Conservation (phyloP, 92 coral and sea anemone species). For the Palythoa heliodiscus region DNA sequence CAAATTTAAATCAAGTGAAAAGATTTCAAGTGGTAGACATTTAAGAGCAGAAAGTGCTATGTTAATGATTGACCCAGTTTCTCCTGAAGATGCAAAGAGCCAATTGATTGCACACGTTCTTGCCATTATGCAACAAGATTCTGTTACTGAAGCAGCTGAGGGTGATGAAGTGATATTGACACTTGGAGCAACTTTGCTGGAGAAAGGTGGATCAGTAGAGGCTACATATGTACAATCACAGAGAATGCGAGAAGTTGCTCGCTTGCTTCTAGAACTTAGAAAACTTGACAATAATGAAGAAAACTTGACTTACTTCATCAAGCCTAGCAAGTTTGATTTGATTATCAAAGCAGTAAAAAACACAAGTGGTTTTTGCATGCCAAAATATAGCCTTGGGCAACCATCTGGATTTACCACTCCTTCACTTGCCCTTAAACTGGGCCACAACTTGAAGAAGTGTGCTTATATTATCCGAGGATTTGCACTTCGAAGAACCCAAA, state of each 20-base stretch:
- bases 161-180: slow-evolving; percentile 33
- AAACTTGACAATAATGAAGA: slow-evolving; percentile 1
- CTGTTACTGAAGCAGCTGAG: slow-evolving; percentile 10
- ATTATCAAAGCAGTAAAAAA: slow-evolving; percentile 1
- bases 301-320: slow-evolving; percentile 1
- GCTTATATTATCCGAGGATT: slow-evolving; percentile 18
- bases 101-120: slow-evolving; percentile 8
- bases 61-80: slow-evolving; percentile 11
- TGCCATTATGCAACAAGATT: slow-evolving; percentile 24
- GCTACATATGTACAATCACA: slow-evolving; percentile 9
- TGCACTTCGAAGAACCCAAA: slow-evolving; percentile 15
- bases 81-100: slow-evolving; percentile 12
- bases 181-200: slow-evolving; percentile 19
- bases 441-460: slow-evolving; percentile 48
- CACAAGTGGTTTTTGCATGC: not conserved
- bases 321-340: slow-evolving; percentile 22
- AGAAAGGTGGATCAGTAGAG: slow-evolving; percentile 13
- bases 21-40: slow-evolving; percentile 8
- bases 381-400: not conserved
- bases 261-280: slow-evolving; percentile 18
- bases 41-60: slow-evolving; percentile 3
- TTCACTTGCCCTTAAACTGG: slow-evolving; percentile 46
- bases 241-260: slow-evolving; percentile 24
- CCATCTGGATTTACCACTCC: slow-evolving; percentile 14
- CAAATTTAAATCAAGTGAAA: not conserved